Evolutionary conservation across 1,140 invertebrate genomes (phyloP), one percentile per base, ranked within the genome.

Genomic region (Camponotus pennsylvanicus): DNA sequence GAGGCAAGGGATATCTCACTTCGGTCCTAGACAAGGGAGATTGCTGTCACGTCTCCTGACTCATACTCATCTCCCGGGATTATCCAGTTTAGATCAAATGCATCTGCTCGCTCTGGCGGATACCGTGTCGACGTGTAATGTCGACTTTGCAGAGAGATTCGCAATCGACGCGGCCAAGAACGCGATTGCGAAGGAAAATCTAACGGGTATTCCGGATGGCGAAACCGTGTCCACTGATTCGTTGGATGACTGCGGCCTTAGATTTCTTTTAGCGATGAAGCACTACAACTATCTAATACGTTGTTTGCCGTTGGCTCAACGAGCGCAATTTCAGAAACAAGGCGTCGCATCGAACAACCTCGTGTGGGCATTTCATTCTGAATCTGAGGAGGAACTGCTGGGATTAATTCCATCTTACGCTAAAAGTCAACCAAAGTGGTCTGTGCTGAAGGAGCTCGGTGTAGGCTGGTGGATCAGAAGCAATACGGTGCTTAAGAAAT

Each of bases 341-440:
- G 99, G 99, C 18, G 97, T 99, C 0, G 97, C 97, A 7, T 98
- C 98, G 1, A 98, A 98, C 79, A 98, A 99, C 95, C 96, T 99
- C 15, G 98, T 99, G 11, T 99, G 99, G 99, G 99, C 99, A 1
- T 99, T 99, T 95, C 99, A 99, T 95, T 99, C 99, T 0, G 99
- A 99, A 95, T 98, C 98, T 42, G 98, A 99, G 95, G 99, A 99
- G 92, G 99, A 99, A 94, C 95, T 99, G 45, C 94, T 99, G 2
- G 97, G 97, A 78, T 95, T 99, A 21, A 97, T 99, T 88, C 99
- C 99, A 0, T 98, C 97, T 27, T 98, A 98, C 94, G 96, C 97
- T 0, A 98, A 98, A 94, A 97, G 97, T 83, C 97, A 97, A 90
- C 97, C 97, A 0, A 98, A 97, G 32, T 99, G 99, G 99, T 96